phyloP scores from a whole-genome alignment of 1,140 invertebrate genomes.

The Pteromalus puparum region DNA sequence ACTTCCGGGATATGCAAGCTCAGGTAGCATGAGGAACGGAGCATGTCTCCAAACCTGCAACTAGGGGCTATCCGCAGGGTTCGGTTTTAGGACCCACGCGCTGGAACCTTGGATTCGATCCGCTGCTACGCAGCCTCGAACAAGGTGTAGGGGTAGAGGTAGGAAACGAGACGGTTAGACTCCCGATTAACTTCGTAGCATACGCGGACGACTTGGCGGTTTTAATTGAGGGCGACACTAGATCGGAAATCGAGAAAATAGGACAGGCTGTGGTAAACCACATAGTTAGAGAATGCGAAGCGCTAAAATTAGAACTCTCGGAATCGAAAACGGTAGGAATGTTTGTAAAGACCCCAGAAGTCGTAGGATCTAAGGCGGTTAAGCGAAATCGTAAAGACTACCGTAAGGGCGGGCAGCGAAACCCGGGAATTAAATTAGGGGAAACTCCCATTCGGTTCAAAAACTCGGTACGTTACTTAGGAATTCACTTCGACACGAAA shows the following conservation, averaged over 20 bases:
- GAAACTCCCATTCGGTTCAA: too few species aligned
- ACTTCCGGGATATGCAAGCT: too few species aligned
- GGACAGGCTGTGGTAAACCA: neutral
- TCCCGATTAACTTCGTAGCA: too few species aligned
- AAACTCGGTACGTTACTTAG: too few species aligned
- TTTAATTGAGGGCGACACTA: too few species aligned
- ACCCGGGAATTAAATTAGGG: too few species aligned
- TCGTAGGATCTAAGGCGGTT: slow-evolving; percentile 6
- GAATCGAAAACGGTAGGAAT: slow-evolving; percentile 17
- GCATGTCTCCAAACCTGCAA: neutral
- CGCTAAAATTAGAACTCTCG: slow-evolving; percentile 51
- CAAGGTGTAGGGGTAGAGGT: slow-evolving; percentile 60
- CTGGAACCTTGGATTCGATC: slow-evolving; percentile 57
- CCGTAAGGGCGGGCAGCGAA: slow-evolving; percentile 55
- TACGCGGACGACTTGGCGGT: too few species aligned
- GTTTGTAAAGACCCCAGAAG: too few species aligned
- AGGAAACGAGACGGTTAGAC: neutral
- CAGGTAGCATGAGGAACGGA: too few species aligned
- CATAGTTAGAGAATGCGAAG: neutral
- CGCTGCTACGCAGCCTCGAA: slow-evolving; percentile 62
- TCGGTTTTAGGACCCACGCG: slow-evolving; percentile 67
- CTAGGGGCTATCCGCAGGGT: slow-evolving; percentile 67
- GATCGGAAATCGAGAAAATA: too few species aligned
- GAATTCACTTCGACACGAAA: too few species aligned
- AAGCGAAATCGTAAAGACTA: slow-evolving; percentile 55